Evolutionary conservation across 2,113 vertebrate genomes (phyloP), one percentile per base, ranked within the genome.

Genomic region (Furnarius figulus): DNA sequence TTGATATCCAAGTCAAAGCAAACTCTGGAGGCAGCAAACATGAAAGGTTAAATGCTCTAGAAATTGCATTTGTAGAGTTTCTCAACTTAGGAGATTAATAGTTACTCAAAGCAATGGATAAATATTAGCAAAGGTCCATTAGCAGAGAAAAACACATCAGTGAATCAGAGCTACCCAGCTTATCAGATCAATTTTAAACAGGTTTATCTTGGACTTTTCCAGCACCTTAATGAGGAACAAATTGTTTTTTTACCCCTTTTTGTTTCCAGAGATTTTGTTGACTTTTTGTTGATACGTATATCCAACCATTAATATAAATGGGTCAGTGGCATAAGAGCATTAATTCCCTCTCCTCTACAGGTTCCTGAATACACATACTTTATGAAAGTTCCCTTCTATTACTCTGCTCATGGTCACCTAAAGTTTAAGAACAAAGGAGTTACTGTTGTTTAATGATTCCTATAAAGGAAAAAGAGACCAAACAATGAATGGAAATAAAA

Each of bases 171-270:
- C 91, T 96, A 66, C 79, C 7, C 5, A 91, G 95, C 86, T 98
- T 97, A 98, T 97, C 97, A 97, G 98, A 98, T 98, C 97, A 98
- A 97, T 98, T 98, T 98, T 98, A 98, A 98, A 97, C 67, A 95
- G 95, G 97, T 97, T 98, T 98, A 97, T 98, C 97, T 97, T 93
- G 80, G 94, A 95, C 91, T 98, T 98, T 97, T 93, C 95, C 90
- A 97, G 84, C 92, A 94, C 87, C 90, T 97, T 98, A 98, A 98
- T 96, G 95, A 97, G 93, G 87, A 97, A 97, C 80, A 97, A 97
- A 97, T 97, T 97, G 95, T 30, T 62, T 94, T 93, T 89, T 93
- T 68, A 87, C 85, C 77, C 76, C 76, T 75, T 91, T 92, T 89
- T 95, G 65, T 97, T 97, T 94, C 89, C 88, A 93, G 87, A 95